A percentile compares a stretch with the other conserved stretches of the same genome.
These are phyloP conservation scores for Odocoileus hemionus DNA, from an alignment of 2,113 vertebrate genomes.

Conservation along the genomic window DNA sequence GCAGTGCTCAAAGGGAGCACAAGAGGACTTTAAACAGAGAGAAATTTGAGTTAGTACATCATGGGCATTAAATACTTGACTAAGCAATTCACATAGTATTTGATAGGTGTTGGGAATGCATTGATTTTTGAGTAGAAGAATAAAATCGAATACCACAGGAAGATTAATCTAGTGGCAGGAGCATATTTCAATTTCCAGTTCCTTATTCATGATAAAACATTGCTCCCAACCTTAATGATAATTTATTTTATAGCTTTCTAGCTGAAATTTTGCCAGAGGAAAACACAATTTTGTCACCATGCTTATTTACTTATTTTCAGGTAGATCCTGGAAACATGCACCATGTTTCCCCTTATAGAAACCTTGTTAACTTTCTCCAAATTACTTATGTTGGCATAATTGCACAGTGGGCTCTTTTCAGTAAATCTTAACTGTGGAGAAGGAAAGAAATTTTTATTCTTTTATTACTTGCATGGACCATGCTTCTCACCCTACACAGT, in stretches of 20 bases:
- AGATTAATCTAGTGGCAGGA: constrained; percentile 29
- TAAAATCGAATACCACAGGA: constrained; percentile 18
- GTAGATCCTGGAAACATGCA: neutral
- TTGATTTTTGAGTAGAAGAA: constrained; percentile 50
- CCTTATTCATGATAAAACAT: constrained; percentile 52
- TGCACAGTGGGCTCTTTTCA: neutral
- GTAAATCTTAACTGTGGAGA: neutral
- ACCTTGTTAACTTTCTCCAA: neutral
- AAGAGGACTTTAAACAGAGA: neutral
- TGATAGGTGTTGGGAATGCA: constrained; percentile 16
- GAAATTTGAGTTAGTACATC: neutral
- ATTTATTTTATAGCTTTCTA: constrained; percentile 37
- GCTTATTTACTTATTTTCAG: constrained; percentile 45
- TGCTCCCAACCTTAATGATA: constrained; percentile 15
- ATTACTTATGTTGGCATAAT: neutral
- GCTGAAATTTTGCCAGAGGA: constrained; percentile 41
- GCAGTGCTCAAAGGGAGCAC: neutral
- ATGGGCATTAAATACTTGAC: neutral
- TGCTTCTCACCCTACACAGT: rapidly evolving
- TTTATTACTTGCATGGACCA: rapidly evolving
- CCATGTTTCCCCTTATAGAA: neutral
- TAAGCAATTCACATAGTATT: neutral
- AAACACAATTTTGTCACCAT: neutral
- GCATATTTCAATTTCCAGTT: constrained; percentile 50
- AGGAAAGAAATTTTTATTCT: neutral